Evolutionary conservation across 2,888 invertebrate genomes (phyloP), one percentile per base, ranked within the genome.

Genomic region (Lissocephala sabroskyi): DNA sequence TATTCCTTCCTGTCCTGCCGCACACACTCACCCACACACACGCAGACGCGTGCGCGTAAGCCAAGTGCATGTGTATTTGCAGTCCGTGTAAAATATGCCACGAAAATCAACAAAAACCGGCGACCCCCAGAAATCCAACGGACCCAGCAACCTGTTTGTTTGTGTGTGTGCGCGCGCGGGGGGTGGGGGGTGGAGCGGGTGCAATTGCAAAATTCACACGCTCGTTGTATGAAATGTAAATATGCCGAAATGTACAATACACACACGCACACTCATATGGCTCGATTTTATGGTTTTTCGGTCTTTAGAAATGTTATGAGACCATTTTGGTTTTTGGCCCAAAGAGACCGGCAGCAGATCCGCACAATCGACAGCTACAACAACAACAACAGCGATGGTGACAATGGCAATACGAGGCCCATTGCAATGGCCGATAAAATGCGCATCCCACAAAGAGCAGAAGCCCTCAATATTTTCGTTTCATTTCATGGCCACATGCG

Each of bases 391-490:
- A 33, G 19, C 33, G 7, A 23, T 23, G 23, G 23, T 23, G 4
- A 23, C 23, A 23, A 23, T 23, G 3, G 42, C 33, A n/a, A n/a
- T n/a, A n/a, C 33, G 14, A 37, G 19, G 45, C n/a, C n/a, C n/a
- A n/a, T n/a, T 14, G 41, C n/a, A 14, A 16, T 19, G 36, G 40
- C 26, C 48, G 37, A 45, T 52, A 48, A 32, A 37, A 42, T 40
- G 44, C 28, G 39, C 45, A 49, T 11, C 28, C 55, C 55, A 54
- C 65, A 60, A 60, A 59, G 65, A 62, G 60, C 70, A 74, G 40
- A n/a, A n/a, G n/a, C n/a, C 61, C 57, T 59, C 77, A 73, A 73
- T 77, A 73, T 73, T 73, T 74, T 74, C 64, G 62, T 73, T 73
- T 74, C 78, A 73, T 73, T 65, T 60, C 65, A 50, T 49, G 54